Evolutionary conservation across 1,140 invertebrate genomes (phyloP).

Genomic region (Trialeurodes vaporariorum): DNA sequence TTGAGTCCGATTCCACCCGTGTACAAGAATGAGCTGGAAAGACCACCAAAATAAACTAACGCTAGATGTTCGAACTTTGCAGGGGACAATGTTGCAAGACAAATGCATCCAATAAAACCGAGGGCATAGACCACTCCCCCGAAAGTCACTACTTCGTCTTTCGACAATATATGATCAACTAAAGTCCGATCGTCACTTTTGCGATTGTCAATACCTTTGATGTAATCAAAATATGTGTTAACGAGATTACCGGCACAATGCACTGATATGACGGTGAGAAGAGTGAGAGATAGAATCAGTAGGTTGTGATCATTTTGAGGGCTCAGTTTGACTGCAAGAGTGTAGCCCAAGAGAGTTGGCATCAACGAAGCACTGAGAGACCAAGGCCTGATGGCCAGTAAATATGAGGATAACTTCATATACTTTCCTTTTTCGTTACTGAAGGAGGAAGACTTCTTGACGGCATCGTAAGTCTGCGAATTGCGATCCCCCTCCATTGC

Average conservation of each 20-base stretch:
- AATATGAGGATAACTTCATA: conserved; percentile 57
- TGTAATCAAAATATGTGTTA: conserved; percentile 91
- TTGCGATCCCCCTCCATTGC: not conserved
- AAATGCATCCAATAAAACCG: conserved; percentile 79
- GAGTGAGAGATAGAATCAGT: conserved; percentile 62
- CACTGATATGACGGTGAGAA: conserved; percentile 76
- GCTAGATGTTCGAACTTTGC: conserved; percentile 89
- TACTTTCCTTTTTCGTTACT: not conserved
- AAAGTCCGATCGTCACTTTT: conserved; percentile 86
- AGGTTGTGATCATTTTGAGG: conserved; percentile 59
- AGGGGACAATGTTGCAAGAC: conserved; percentile 64
- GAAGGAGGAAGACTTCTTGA: not conserved
- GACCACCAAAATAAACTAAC: conserved; percentile 84
- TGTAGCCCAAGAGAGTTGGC: conserved; percentile 76
- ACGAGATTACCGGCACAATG: conserved; percentile 95
- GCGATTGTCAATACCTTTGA: conserved; percentile 83
- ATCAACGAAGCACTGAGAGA: conserved; percentile 81
- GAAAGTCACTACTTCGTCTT: conserved; percentile 65
- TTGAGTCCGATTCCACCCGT: conserved; percentile 49
- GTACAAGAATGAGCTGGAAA: conserved; percentile 89
- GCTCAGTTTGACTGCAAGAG: conserved; percentile 67
- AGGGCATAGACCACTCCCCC: conserved; percentile 76
- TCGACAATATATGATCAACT: conserved; percentile 76
- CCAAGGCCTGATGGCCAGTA: conserved; percentile 80
- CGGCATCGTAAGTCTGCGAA: not conserved